Base-by-base conservation (phyloP, 2,888 invertebrate genomes). In the Cryptocephalus primarius region DNA sequence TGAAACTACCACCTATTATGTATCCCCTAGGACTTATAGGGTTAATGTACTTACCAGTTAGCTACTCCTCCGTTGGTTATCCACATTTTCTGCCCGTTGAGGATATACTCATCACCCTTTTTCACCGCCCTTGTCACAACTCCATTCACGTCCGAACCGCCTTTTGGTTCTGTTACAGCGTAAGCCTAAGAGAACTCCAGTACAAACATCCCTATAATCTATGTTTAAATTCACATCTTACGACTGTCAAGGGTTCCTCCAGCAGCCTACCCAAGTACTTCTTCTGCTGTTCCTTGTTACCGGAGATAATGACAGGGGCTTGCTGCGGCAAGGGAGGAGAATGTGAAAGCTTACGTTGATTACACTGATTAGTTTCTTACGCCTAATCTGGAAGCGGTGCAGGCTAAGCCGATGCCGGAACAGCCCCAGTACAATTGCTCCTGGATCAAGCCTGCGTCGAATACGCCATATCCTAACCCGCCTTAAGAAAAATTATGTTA, bases 51-150 rank as follows among this genome's bases (percentile, higher is more conserved):
- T 55, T 61, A 87, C 89, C 88, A 95, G 70, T 89, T 91, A 33
- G 95, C 95, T 33, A 89, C 85, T 36, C 91, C 93, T 31, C 91
- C 94, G 66, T 94, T 94, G 44, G 95, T 95, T 62, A 96, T 96
- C 95, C 95, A 96, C 94, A 95, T 95, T 72, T 96, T 95, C 63
- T 90, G 88, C 1, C 95, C 95, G 42, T 61, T 85, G 14, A 95
- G 64, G 51, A 96, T 79, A 73, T 86, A 96, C 63, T 93, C 88
- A 53, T 91, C 87, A 2, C 93, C 93, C 67, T 92, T 92, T 68
- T 90, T 91, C 60, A 82, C 93, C 0, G 94, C 94, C 53, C 74
- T 81, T 1, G 93, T 93, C 70, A 85, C 88, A 33, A 92, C 73
- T 8, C 87, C 91, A 11, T 84, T 85, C 1, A 96, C 95, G 69